Conservation (phyloP, 2,797 vertebrate species). For the Botia kubotai region DNA sequence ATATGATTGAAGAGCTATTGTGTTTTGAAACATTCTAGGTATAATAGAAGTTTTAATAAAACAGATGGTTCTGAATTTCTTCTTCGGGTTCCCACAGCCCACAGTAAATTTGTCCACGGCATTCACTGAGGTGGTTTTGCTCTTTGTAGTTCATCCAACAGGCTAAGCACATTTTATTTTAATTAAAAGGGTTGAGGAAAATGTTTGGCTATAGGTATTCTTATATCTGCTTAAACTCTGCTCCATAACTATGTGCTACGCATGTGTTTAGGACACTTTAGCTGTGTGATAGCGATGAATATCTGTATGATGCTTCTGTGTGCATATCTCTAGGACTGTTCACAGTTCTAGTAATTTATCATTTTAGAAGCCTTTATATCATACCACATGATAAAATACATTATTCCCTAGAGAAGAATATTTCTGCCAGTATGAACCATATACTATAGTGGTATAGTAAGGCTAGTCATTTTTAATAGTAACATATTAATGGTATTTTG, state of each 20-base stretch:
- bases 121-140: not conserved
- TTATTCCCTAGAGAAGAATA: constrained; percentile 16
- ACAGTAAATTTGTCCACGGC: constrained; percentile 2
- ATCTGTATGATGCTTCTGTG: constrained; percentile 15
- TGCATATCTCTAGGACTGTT: not conserved
- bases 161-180: constrained; percentile 11
- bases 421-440: constrained; percentile 5
- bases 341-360: constrained; percentile 13
- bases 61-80: constrained; percentile 8
- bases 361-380: constrained; percentile 22
- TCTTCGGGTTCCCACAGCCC: constrained; percentile 4
- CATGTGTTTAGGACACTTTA: constrained; percentile 8
- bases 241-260: constrained; percentile 4
- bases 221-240: constrained; percentile 12
- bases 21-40: not conserved
- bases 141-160: constrained; percentile 19
- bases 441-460: not conserved
- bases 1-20: not conserved
- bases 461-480: not conserved
- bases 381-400: constrained; percentile 17
- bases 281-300: not conserved
- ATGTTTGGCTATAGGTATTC: constrained; percentile 1
- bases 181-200: not conserved
- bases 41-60: constrained; percentile 21
- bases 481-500: not conserved